Evolutionary conservation across 2,113 vertebrate genomes (phyloP).

Genomic region (Picathartes gymnocephalus): DNA sequence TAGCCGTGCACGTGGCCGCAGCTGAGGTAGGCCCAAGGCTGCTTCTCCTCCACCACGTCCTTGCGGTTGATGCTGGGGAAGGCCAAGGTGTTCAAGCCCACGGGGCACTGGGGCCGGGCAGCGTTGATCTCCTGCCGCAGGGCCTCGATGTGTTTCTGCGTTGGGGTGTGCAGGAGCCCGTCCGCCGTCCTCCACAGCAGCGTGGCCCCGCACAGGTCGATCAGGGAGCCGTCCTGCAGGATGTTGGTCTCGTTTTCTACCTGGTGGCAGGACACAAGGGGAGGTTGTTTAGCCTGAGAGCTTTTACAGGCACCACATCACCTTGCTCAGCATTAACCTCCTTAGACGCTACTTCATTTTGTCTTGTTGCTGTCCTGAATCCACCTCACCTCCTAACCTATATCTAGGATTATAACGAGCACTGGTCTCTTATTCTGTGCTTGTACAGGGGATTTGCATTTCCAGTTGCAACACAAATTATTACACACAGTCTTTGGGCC

Average conservation of each 20-base stretch:
- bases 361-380: neutral
- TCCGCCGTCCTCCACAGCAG: conserved; percentile 95
- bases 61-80: conserved; percentile 96
- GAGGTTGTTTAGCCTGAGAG: neutral
- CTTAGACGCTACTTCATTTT: accelerated
- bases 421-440: neutral
- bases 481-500: neutral
- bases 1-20: conserved; percentile 96
- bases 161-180: conserved; percentile 91
- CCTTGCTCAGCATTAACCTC: accelerated
- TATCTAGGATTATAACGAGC: neutral
- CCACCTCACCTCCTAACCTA: neutral
- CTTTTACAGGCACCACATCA: accelerated
- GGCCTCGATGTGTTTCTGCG: conserved; percentile 96
- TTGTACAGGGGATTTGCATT: neutral
- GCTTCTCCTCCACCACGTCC: conserved; percentile 94
- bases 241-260: conserved; percentile 94
- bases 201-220: conserved; percentile 95
- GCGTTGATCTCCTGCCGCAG: conserved; percentile 97
- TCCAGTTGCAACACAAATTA: neutral
- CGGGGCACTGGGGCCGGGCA: conserved; percentile 90
- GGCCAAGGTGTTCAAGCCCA: conserved; percentile 93
- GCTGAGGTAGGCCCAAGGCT: conserved; percentile 94
- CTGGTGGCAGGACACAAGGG: conserved; percentile 58
- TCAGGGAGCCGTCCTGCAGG: conserved; percentile 92